Conservation (phyloP, 1,140 invertebrate species). For the Hyles euphorbiae region DNA sequence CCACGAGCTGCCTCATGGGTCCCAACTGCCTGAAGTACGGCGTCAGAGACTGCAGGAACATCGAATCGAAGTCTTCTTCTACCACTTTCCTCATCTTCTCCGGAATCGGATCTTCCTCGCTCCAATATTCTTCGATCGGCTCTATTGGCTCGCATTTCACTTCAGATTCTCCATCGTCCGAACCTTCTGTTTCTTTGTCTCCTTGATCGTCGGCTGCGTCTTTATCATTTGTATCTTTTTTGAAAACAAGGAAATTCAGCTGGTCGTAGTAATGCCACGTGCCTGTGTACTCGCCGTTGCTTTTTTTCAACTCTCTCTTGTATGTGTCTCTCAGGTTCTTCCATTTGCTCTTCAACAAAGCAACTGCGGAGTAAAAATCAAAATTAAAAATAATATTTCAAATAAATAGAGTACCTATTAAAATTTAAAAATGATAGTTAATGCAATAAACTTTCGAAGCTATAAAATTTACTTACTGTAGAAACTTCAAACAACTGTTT, state of each 20-base stretch:
- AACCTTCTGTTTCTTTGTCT: neutral
- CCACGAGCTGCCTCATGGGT: constrained; percentile 37
- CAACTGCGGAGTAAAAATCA: neutral
- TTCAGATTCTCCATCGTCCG: constrained; percentile 9
- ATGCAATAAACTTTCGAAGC: too few relatives aligned
- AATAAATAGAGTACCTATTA: neutral
- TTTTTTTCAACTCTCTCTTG: constrained; percentile 32
- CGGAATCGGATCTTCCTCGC: constrained; percentile 12
- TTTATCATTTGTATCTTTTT: constrained; percentile 1
- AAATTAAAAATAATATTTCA: neutral
- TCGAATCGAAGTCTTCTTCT: constrained; percentile 42
- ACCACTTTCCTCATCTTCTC: constrained; percentile 12
- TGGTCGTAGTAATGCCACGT: constrained; percentile 39
- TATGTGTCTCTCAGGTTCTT: constrained; percentile 44
- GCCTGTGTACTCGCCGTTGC: constrained; percentile 26
- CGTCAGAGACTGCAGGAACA: constrained; percentile 48
- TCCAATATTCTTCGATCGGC: neutral
- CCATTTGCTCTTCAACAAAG: constrained; percentile 35
- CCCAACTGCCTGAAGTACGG: constrained; percentile 40
- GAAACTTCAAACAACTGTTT: too few relatives aligned
- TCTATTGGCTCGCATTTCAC: too few relatives aligned
- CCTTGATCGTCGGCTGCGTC: neutral
- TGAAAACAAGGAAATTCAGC: constrained; percentile 29
- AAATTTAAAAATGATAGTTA: neutral
- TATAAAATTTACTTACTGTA: too few relatives aligned